A percentile compares a stretch with the other conserved stretches of the same genome.
Conservation (phyloP, 1,140 invertebrate species). For the Tetramorium alpestre region DNA sequence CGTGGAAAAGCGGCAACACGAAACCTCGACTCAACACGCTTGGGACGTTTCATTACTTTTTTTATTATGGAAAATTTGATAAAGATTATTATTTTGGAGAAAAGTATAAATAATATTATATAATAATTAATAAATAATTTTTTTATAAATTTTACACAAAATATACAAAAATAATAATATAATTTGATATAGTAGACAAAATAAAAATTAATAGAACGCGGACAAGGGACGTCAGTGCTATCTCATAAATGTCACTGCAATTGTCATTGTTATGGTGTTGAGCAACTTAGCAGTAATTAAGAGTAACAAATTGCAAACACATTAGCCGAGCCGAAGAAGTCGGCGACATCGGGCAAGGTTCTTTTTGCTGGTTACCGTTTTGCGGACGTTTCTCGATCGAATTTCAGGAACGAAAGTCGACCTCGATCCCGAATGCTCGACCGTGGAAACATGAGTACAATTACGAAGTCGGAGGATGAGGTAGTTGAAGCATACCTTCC, state of each 20-base stretch:
- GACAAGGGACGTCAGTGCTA: background rate
- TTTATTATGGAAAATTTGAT: background rate
- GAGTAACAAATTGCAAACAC: conserved; percentile 32
- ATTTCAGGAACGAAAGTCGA: conserved; percentile 72
- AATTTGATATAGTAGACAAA: background rate
- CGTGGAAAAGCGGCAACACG: no score
- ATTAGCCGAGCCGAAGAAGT: conserved; percentile 25
- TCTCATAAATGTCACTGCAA: background rate
- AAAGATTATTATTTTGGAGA: background rate
- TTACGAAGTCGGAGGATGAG: conserved; percentile 40
- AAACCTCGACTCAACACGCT: no score
- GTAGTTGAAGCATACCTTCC: conserved; percentile 55
- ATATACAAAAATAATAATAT: background rate
- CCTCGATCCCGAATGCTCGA: conserved; percentile 62
- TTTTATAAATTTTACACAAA: background rate
- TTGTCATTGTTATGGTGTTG: background rate
- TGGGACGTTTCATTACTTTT: no score
- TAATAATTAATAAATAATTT: background rate
- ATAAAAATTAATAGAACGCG: background rate
- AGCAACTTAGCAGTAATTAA: conserved; percentile 25
- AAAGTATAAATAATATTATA: background rate
- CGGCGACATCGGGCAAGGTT: background rate
- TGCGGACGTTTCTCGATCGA: conserved; percentile 58
- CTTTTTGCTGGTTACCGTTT: conserved; percentile 57
- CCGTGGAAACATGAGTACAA: conserved; percentile 38